Base-by-base conservation (phyloP, 1,140 invertebrate species). In the Gerris buenoi region DNA sequence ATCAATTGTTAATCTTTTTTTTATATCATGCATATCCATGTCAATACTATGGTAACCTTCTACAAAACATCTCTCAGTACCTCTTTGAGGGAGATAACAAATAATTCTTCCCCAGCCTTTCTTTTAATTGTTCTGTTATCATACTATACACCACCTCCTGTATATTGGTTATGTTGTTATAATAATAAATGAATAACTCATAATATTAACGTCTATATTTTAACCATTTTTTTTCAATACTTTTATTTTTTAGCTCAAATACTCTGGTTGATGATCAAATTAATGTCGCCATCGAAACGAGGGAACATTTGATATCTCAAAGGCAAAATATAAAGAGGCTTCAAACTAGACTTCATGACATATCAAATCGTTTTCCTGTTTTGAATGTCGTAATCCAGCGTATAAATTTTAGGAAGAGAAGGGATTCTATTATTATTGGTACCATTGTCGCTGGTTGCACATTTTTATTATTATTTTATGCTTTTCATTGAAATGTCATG, bases 191-290 rank as follows among this genome's bases (percentile, higher is more conserved):
- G n/a, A n/a, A n/a, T n/a, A n/a, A n/a, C n/a, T n/a, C n/a, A n/a
- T n/a, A n/a, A n/a, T n/a, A n/a, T n/a, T n/a, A n/a, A n/a, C n/a
- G n/a, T n/a, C n/a, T n/a, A n/a, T n/a, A n/a, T n/a, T n/a, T n/a
- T n/a, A n/a, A n/a, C n/a, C n/a, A n/a, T n/a, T n/a, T n/a, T n/a
- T n/a, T n/a, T n/a, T n/a, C n/a, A 68, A 67, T 66, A 72, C 65
- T 67, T 75, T 76, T 72, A 68, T 76, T 70, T 80, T 83, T 72
- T 77, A 97, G 93, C 78, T 95, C 95, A 2, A 90, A 96, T 74
- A 85, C 89, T 69, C 76, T 98, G 75, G 84, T 98, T 27, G 95
- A 96, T 76, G 94, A 98, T 73, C 95, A 98, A 81, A 97, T 98
- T 71, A 89, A 88, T 73, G 95, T 98, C 77, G 95, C 95, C 23